phyloP scores from a whole-genome alignment of 2,113 vertebrate species.

The Epinephelus lanceolatus region DNA sequence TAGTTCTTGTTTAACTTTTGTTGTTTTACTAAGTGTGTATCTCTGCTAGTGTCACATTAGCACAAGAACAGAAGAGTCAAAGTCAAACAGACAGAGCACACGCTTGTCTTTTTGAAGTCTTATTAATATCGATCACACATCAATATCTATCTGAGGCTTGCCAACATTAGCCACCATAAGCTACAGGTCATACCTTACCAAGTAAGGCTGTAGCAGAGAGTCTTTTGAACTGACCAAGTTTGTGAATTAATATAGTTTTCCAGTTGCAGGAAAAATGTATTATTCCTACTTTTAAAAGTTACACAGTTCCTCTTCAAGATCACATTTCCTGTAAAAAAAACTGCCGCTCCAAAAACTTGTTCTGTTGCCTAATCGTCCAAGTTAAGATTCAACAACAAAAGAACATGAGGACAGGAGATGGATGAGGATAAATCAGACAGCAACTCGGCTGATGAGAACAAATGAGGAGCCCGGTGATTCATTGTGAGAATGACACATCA shows the following conservation, averaged over 20 bases:
- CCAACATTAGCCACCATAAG: not conserved
- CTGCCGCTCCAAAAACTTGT: not conserved
- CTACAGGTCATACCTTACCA: not conserved
- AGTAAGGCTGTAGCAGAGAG: not conserved
- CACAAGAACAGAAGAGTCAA: not conserved
- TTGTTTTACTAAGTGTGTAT: no score
- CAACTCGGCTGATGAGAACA: slow-evolving; percentile 68
- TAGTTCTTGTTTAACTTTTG: not conserved
- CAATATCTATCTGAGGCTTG: not conserved
- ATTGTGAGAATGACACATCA: slow-evolving; percentile 60
- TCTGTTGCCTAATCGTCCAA: slow-evolving; percentile 33
- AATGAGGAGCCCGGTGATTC: slow-evolving; percentile 64
- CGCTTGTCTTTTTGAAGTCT: not conserved
- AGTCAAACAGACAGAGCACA: not conserved
- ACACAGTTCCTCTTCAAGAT: not conserved
- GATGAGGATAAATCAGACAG: slow-evolving; percentile 66
- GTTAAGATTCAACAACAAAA: slow-evolving; percentile 26
- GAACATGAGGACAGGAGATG: slow-evolving; percentile 37
- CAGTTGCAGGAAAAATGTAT: not conserved
- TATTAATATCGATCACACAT: not conserved
- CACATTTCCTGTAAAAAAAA: not conserved
- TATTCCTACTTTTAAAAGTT: not conserved
- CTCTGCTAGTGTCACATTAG: not conserved
- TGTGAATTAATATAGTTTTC: not conserved
- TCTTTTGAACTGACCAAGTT: not conserved